A percentile compares a stretch with the other conserved stretches of the same genome.
Conservation (phyloP, 2,888 invertebrate species). For the Acronicta leporina region DNA sequence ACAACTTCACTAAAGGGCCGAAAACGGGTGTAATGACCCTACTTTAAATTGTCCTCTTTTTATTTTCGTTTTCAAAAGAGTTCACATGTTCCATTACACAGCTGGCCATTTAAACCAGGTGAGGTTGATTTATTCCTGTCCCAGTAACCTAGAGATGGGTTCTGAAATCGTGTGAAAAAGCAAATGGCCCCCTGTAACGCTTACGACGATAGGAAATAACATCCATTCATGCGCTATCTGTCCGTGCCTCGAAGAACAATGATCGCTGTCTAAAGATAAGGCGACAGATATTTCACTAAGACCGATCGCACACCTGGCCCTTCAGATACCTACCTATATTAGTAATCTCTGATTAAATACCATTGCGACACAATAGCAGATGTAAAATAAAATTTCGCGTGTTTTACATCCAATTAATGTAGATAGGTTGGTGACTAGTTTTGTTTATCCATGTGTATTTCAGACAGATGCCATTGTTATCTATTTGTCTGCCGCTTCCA, state of each 20-base stretch:
- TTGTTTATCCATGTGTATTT: slow-evolving; percentile 41
- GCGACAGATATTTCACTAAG: slow-evolving; percentile 47
- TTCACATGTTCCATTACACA: no score
- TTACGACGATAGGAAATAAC: slow-evolving; percentile 64
- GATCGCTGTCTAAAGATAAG: slow-evolving; percentile 55
- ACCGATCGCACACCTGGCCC: slow-evolving; percentile 20
- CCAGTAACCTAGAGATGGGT: slow-evolving; percentile 62
- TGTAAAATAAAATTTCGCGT: not conserved
- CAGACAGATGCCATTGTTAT: slow-evolving; percentile 13
- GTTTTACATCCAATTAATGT: no score
- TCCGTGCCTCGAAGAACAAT: slow-evolving; percentile 64
- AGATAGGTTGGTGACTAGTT: no score
- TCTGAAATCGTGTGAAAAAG: slow-evolving; percentile 64
- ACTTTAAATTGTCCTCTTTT: no score
- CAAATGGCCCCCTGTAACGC: slow-evolving; percentile 56
- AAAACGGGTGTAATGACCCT: no score
- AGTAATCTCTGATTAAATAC: not conserved
- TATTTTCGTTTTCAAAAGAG: slow-evolving; percentile 10
- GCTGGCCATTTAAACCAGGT: slow-evolving; percentile 45
- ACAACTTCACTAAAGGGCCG: no score
- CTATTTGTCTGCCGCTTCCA: slow-evolving; percentile 38
- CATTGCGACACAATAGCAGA: slow-evolving; percentile 1
- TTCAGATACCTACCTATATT: slow-evolving; percentile 19
- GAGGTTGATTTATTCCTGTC: slow-evolving; percentile 66
- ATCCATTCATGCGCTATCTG: slow-evolving; percentile 64